Conservation (phyloP, 2,888 invertebrate genomes). For the Pristionchus fissidentatus region DNA sequence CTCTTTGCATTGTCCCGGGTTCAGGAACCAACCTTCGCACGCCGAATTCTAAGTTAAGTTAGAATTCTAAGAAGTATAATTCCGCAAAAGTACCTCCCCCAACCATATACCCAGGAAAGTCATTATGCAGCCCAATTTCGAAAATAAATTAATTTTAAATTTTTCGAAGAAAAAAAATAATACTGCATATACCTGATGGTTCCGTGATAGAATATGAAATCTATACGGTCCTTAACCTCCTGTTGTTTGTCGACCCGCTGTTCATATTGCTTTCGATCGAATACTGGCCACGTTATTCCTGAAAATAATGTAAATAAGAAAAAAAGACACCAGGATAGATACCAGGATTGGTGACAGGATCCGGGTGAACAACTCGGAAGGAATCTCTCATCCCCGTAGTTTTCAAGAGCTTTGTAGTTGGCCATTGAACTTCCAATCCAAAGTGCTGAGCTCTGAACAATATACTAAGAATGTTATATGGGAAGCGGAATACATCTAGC, state of each 20-base stretch:
- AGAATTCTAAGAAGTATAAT: too few relatives aligned
- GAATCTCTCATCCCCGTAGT: slow-evolving; percentile 59
- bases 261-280: slow-evolving; percentile 62
- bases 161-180: too few relatives aligned
- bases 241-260: slow-evolving; percentile 66
- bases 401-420: slow-evolving; percentile 59
- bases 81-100: too few relatives aligned
- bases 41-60: too few relatives aligned
- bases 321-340: too few relatives aligned
- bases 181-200: not conserved
- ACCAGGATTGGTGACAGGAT: slow-evolving; percentile 59
- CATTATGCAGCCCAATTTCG: too few relatives aligned
- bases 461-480: too few relatives aligned
- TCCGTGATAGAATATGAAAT: slow-evolving; percentile 68
- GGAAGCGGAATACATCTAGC: too few relatives aligned
- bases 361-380: slow-evolving; percentile 60
- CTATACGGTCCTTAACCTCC: slow-evolving; percentile 72
- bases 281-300: slow-evolving; percentile 70
- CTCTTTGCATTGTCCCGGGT: too few relatives aligned
- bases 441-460: slow-evolving; percentile 52
- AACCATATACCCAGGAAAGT: too few relatives aligned
- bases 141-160: too few relatives aligned
- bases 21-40: too few relatives aligned
- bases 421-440: slow-evolving; percentile 61
- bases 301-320: not conserved